Percentiles rank a stretch among this genome's conserved stretches.
phyloP scores from a whole-genome alignment of 2,888 invertebrate species.

The Leucophora obtusa region DNA sequence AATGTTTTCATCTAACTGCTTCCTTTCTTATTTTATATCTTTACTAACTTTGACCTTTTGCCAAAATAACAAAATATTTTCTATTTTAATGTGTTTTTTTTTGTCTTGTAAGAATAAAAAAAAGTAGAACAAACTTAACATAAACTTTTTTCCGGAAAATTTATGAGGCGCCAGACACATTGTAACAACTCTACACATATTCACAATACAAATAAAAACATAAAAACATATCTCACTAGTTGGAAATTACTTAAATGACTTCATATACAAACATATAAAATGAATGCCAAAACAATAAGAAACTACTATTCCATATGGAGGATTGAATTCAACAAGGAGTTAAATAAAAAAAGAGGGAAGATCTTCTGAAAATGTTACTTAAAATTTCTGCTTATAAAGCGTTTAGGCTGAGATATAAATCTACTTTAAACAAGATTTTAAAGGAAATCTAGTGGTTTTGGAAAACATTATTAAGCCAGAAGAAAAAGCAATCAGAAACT shows the following conservation, averaged over 20 bases:
- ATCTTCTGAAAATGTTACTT: slow-evolving; percentile 13
- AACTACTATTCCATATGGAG: not conserved
- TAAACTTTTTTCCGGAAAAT: slow-evolving; percentile 44
- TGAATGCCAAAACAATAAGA: not conserved
- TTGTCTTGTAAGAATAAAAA: slow-evolving; percentile 6
- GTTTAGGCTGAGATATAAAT: not conserved
- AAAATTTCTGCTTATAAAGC: not conserved
- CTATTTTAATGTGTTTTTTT: slow-evolving; percentile 6
- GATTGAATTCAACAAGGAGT: not conserved
- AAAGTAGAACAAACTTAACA: slow-evolving; percentile 50
- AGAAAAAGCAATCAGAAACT: no score
- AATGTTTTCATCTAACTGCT: not conserved
- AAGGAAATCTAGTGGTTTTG: no score
- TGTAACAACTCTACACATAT: not conserved
- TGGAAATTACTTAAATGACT: slow-evolving; percentile 47
- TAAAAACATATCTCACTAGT: not conserved
- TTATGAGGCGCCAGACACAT: slow-evolving; percentile 59
- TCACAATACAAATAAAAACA: not conserved
- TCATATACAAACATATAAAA: not conserved
- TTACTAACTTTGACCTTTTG: slow-evolving; percentile 56
- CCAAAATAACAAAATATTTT: slow-evolving; percentile 37
- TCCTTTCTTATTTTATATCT: slow-evolving; percentile 30
- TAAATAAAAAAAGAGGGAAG: not conserved
- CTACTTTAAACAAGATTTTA: not conserved
- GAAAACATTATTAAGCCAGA: no score